Evolutionary conservation across 2,113 vertebrate genomes (phyloP).

Genomic region (Ursus arctos): DNA sequence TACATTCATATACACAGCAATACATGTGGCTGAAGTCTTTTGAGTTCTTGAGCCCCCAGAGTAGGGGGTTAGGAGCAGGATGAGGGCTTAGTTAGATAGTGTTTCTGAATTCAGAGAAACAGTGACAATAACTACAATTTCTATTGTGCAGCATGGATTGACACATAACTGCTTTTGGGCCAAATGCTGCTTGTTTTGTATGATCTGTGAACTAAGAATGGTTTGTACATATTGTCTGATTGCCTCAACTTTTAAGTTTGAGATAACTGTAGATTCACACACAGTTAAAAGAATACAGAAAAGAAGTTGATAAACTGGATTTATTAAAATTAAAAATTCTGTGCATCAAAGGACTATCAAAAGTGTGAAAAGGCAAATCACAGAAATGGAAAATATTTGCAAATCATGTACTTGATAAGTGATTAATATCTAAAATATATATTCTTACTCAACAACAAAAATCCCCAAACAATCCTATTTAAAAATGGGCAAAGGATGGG

Average conservation of each 20-base stretch:
- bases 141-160: neutral
- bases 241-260: constrained; percentile 7
- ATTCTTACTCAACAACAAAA: neutral
- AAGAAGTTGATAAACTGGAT: neutral
- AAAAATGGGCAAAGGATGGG: neutral
- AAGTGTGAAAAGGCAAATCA: neutral
- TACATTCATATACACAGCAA: neutral
- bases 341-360: neutral
- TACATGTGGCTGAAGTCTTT: neutral
- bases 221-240: neutral
- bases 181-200: neutral
- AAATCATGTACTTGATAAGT: neutral
- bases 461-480: neutral
- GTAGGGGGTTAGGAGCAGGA: neutral
- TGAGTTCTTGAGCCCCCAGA: neutral
- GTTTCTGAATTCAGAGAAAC: neutral
- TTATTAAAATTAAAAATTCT: neutral
- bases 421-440: neutral
- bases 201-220: neutral
- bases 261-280: neutral
- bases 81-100: neutral
- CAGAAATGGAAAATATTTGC: neutral
- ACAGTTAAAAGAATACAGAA: neutral
- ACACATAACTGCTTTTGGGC: neutral
- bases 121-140: neutral